These are phyloP conservation scores for Leptoteleia sp. DNA, from an alignment of 1,140 invertebrate genomes.

Conservation along the genomic window DNA sequence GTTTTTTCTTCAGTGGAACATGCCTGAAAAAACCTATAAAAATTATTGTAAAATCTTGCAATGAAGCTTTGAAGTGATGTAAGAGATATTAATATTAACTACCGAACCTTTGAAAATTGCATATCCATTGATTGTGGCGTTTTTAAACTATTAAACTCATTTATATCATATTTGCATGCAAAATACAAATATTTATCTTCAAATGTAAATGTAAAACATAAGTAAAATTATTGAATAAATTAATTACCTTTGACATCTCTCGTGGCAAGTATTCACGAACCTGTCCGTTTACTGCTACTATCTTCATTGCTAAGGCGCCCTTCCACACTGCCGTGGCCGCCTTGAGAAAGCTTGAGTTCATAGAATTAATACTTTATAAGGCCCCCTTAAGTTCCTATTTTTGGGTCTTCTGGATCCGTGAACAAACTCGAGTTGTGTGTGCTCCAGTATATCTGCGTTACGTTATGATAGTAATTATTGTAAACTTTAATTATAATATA, in stretches of 20 bases:
- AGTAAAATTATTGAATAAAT: too few species aligned
- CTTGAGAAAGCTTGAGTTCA: slow-evolving; percentile 41
- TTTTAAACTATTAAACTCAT: too few species aligned
- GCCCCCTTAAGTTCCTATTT: slow-evolving; percentile 58
- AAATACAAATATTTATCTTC: too few species aligned
- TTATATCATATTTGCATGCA: too few species aligned
- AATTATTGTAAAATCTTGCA: too few species aligned
- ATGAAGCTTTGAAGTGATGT: too few species aligned
- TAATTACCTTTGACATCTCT: slow-evolving; percentile 15
- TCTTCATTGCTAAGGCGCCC: slow-evolving; percentile 57
- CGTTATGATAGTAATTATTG: slow-evolving; percentile 21
- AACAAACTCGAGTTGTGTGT: slow-evolving; percentile 35
- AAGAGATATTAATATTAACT: too few species aligned
- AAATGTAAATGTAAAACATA: too few species aligned
- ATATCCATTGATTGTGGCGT: too few species aligned
- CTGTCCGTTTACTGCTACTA: slow-evolving; percentile 47
- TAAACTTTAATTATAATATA: slow-evolving; percentile 12
- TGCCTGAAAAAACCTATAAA: too few species aligned
- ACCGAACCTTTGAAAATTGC: too few species aligned
- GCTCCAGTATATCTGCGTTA: slow-evolving; percentile 21
- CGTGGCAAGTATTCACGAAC: not conserved
- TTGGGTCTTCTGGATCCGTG: slow-evolving; percentile 45
- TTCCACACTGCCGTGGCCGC: slow-evolving; percentile 30
- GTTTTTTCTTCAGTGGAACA: too few species aligned
- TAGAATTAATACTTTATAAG: slow-evolving; percentile 61